Conservation (phyloP, 1,140 invertebrate genomes). For the Lepidostoma basale region DNA sequence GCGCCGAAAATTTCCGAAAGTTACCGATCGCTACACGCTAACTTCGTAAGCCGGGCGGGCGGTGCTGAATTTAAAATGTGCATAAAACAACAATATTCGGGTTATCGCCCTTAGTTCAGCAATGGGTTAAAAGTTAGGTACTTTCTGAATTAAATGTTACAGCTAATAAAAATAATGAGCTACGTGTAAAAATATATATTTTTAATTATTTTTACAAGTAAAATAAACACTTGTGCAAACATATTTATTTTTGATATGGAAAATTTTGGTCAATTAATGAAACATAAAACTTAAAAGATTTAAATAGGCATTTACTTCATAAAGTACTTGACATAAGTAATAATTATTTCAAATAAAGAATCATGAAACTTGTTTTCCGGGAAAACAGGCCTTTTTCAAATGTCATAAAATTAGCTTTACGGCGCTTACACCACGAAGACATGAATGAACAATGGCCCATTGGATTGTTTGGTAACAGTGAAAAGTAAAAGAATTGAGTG, state of each 20-base stretch:
- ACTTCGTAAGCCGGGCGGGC: not conserved
- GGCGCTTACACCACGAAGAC: not conserved
- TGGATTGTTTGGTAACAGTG: not conserved
- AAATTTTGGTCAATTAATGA: too few species aligned
- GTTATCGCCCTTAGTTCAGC: conserved; percentile 7
- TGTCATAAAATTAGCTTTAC: not conserved
- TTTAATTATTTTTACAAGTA: too few species aligned
- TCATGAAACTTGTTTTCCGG: not conserved
- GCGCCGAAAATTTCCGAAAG: not conserved
- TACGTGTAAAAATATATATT: too few species aligned
- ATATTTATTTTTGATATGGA: too few species aligned
- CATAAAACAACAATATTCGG: not conserved
- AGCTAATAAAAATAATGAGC: too few species aligned
- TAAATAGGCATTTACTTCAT: too few species aligned
- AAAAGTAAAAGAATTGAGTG: not conserved
- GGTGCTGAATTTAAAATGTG: conserved; percentile 17
- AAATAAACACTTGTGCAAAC: too few species aligned
- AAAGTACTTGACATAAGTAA: not conserved
- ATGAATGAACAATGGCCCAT: not conserved
- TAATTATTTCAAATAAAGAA: not conserved
- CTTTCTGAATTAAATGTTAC: too few species aligned
- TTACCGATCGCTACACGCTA: not conserved
- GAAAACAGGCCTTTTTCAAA: not conserved
- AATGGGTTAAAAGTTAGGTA: too few species aligned
- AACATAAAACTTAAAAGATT: too few species aligned